These are phyloP conservation scores for Diploscapter pachys DNA, from an alignment of 1,140 invertebrate species.

Conservation along the genomic window DNA sequence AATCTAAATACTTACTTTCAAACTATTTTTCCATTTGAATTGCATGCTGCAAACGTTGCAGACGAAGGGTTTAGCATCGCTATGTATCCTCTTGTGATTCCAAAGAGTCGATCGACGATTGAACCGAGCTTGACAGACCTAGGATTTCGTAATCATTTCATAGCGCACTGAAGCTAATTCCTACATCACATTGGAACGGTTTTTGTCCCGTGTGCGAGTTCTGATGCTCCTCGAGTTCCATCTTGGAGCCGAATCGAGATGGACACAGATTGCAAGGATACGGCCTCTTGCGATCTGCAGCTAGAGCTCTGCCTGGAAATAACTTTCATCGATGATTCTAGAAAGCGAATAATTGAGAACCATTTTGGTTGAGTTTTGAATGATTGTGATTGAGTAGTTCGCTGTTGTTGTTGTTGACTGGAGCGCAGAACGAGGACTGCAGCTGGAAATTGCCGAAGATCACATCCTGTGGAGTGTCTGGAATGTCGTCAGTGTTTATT, in stretches of 20 bases:
- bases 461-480: too few species aligned
- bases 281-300: constrained; percentile 52
- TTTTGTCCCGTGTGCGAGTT: constrained; percentile 56
- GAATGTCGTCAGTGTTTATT: too few species aligned
- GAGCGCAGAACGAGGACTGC: constrained; percentile 10
- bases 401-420: constrained; percentile 25
- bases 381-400: constrained; percentile 19
- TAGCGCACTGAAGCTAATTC: constrained; percentile 1
- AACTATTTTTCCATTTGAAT: constrained; percentile 59
- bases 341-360: constrained; percentile 3
- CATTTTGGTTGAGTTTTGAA: background rate
- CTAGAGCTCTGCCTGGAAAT: constrained; percentile 24
- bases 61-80: constrained; percentile 56
- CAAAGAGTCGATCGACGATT: constrained; percentile 57
- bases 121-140: constrained; percentile 57
- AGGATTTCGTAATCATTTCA: background rate
- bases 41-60: constrained; percentile 58
- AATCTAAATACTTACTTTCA: constrained; percentile 40
- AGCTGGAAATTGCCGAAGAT: constrained; percentile 3
- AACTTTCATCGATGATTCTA: background rate
- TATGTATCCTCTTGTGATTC: constrained; percentile 58
- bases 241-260: constrained; percentile 57
- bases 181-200: constrained; percentile 54
- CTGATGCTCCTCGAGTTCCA: constrained; percentile 58
- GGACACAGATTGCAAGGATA: constrained; percentile 55